These are phyloP conservation scores for Ptychochromis oligacanthus DNA, from an alignment of 2,113 vertebrate genomes.

Conservation along the genomic window DNA sequence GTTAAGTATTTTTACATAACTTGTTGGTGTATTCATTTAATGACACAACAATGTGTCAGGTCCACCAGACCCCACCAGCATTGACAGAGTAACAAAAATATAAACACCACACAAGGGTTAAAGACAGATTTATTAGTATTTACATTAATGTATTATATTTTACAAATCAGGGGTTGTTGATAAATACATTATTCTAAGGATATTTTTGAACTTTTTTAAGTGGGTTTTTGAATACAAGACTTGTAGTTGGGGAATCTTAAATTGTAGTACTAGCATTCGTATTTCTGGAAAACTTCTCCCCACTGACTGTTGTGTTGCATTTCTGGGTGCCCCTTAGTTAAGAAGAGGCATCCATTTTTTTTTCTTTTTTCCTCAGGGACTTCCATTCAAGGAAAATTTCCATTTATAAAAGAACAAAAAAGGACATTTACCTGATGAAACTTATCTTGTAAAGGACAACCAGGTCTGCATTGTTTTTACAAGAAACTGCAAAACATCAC, in stretches of 20 bases:
- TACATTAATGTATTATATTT: neutral
- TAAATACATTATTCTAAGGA: neutral
- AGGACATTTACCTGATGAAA: slow-evolving; percentile 5
- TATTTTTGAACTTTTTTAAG: neutral
- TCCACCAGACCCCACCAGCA: too few species aligned
- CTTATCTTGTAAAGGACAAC: neutral
- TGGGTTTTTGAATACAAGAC: neutral
- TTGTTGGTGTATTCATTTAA: too few species aligned
- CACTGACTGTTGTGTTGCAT: neutral
- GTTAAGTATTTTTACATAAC: too few species aligned
- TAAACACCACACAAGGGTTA: too few species aligned
- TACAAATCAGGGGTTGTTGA: neutral
- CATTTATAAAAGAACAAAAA: neutral
- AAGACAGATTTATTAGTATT: neutral
- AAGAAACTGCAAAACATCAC: neutral
- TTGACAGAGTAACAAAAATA: too few species aligned
- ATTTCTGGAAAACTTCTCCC: neutral
- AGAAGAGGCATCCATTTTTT: neutral
- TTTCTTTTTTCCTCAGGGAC: neutral
- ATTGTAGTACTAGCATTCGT: neutral
- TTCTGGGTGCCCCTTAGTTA: neutral
- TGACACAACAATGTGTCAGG: too few species aligned
- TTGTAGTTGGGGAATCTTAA: neutral
- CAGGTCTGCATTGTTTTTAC: neutral
- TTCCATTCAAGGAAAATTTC: fast-evolving